Evolutionary conservation across 2,888 invertebrate species (phyloP).

Genomic region (Callimorpha dominula): DNA sequence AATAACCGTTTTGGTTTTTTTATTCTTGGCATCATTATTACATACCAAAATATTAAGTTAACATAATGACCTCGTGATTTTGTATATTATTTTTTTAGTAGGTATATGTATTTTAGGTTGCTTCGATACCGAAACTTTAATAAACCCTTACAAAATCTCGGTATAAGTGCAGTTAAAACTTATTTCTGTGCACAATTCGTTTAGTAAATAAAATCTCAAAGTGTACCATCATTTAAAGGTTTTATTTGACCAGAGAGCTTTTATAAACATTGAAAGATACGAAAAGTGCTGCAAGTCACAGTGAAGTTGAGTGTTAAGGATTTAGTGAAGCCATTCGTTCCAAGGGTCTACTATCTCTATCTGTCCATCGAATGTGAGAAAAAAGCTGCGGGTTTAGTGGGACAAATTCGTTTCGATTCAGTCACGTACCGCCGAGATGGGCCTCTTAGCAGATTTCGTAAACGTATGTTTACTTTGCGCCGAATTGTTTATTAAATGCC

Average conservation of each 20-base stretch:
- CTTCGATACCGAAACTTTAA: neutral
- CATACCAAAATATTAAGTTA: too few species aligned
- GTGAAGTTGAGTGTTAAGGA: constrained; percentile 80
- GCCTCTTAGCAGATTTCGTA: constrained; percentile 80
- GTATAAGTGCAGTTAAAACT: neutral
- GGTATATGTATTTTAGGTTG: neutral
- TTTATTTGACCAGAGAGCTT: constrained; percentile 46
- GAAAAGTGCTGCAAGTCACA: constrained; percentile 68
- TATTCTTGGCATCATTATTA: too few species aligned
- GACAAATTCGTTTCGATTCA: constrained; percentile 84
- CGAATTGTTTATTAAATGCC: constrained; percentile 65
- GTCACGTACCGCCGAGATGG: constrained; percentile 81
- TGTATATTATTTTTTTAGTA: neutral
- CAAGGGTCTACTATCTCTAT: constrained; percentile 81
- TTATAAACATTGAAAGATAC: constrained; percentile 60
- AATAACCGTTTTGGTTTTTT: too few species aligned
- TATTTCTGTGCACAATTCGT: neutral
- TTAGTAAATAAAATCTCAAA: constrained; percentile 19
- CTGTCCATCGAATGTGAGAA: constrained; percentile 81
- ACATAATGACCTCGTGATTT: neutral
- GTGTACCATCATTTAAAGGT: constrained; percentile 33
- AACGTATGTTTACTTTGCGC: constrained; percentile 78
- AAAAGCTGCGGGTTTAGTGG: constrained; percentile 80
- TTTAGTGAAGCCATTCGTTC: constrained; percentile 76
- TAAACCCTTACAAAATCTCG: neutral